A percentile compares a stretch with the other conserved stretches of the same genome.
These are phyloP conservation scores for Formicarius rufipectus DNA, from an alignment of 2,113 vertebrate genomes.

Conservation along the genomic window DNA sequence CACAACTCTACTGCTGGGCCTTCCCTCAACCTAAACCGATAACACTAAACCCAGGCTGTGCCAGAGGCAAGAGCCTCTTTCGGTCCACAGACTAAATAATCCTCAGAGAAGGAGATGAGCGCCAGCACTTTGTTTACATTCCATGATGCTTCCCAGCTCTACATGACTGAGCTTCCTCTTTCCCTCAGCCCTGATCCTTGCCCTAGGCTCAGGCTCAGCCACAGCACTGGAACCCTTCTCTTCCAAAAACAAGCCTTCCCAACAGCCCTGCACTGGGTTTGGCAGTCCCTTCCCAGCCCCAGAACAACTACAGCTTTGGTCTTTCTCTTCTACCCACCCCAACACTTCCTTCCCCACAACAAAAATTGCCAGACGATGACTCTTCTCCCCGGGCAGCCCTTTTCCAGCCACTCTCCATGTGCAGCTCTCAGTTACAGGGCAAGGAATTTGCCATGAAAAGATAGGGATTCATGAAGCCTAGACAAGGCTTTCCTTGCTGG, in stretches of 20 bases:
- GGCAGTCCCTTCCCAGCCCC: background rate
- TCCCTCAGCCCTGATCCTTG: background rate
- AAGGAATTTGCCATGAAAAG: background rate
- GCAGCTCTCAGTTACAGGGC: background rate
- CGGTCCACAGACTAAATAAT: background rate
- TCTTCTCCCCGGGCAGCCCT: background rate
- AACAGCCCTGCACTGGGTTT: background rate
- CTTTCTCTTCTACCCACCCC: background rate
- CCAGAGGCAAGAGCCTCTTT: background rate
- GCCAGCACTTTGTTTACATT: background rate
- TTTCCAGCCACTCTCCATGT: background rate
- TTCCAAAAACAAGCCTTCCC: background rate
- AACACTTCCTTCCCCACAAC: background rate
- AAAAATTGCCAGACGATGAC: background rate
- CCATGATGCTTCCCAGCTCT: background rate
- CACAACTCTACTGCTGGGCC: background rate
- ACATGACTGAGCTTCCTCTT: background rate
- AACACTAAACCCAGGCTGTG: background rate
- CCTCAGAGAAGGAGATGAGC: background rate
- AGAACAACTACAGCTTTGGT: background rate
- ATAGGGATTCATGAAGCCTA: background rate
- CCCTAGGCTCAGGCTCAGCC: background rate
- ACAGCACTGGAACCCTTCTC: background rate
- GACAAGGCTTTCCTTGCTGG: background rate
- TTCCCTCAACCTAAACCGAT: background rate